These are phyloP conservation scores for Ormyrus thymus DNA, from an alignment of 2,888 invertebrate genomes.

Conservation along the genomic window DNA sequence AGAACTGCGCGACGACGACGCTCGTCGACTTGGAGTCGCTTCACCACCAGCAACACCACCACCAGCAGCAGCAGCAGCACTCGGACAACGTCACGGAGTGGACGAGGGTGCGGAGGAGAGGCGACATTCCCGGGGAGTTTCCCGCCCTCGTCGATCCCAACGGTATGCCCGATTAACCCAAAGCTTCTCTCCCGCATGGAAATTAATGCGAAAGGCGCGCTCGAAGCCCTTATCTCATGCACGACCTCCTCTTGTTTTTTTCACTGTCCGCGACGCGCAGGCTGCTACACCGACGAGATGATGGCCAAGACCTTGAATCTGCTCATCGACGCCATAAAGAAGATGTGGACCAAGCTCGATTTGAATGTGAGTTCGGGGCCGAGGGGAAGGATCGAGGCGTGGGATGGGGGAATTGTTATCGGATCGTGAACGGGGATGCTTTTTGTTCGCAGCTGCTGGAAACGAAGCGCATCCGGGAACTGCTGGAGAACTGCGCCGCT, in stretches of 20 bases:
- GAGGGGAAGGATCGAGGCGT: too few species aligned
- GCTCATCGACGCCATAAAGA: constrained; percentile 81
- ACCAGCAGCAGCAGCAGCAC: constrained; percentile 22
- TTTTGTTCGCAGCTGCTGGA: constrained; percentile 76
- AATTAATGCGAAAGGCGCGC: neutral
- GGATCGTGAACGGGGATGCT: neutral
- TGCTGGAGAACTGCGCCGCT: constrained; percentile 87
- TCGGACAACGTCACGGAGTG: neutral
- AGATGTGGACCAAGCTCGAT: constrained; percentile 83
- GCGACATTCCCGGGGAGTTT: constrained; percentile 77
- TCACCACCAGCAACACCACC: constrained; percentile 57
- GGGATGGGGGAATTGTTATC: too few species aligned
- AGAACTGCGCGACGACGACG: constrained; percentile 64
- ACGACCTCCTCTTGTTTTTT: too few species aligned
- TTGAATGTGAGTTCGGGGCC: constrained; percentile 70
- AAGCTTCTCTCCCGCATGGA: neutral
- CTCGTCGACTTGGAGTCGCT: constrained; percentile 42
- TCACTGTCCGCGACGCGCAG: constrained; percentile 54
- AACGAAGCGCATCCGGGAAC: constrained; percentile 82
- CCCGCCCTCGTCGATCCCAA: constrained; percentile 53
- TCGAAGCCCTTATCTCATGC: too few species aligned
- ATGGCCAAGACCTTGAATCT: constrained; percentile 82
- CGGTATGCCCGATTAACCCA: constrained; percentile 31
- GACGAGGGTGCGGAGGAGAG: constrained; percentile 75
- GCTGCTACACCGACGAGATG: constrained; percentile 75